Evolutionary conservation across 2,797 vertebrate genomes (phyloP).

Genomic region (Botia almorhae): DNA sequence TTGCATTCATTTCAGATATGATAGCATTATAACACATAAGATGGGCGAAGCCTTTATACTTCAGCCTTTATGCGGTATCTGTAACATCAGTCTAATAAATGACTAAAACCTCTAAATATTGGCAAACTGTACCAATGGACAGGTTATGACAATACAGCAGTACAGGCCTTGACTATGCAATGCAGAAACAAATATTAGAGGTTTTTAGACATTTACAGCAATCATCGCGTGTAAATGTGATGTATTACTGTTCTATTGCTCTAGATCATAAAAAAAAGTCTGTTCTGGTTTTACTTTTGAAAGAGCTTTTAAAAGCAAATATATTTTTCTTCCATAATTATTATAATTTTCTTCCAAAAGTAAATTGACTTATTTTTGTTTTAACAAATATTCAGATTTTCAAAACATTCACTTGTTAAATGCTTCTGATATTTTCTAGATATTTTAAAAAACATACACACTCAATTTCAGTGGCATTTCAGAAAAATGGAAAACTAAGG

Average conservation of each 20-base stretch:
- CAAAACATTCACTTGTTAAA: too few species aligned
- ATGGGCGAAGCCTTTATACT: too few species aligned
- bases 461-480: neutral
- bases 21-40: too few species aligned
- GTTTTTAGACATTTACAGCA: neutral
- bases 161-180: neutral
- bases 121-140: neutral
- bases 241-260: neutral
- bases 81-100: too few species aligned
- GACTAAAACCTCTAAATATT: too few species aligned
- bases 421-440: neutral
- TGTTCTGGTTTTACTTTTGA: neutral
- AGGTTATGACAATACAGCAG: neutral
- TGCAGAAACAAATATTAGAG: neutral
- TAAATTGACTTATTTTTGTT: too few species aligned
- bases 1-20: too few species aligned
- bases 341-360: neutral
- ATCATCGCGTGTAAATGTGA: neutral
- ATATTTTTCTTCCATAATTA: neutral
- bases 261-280: neutral
- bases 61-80: too few species aligned
- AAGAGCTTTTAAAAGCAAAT: neutral
- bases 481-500: neutral
- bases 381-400: too few species aligned
- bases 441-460: neutral